phyloP scores from a whole-genome alignment of 2,888 invertebrate species.

The Scrobipalpa costella region DNA sequence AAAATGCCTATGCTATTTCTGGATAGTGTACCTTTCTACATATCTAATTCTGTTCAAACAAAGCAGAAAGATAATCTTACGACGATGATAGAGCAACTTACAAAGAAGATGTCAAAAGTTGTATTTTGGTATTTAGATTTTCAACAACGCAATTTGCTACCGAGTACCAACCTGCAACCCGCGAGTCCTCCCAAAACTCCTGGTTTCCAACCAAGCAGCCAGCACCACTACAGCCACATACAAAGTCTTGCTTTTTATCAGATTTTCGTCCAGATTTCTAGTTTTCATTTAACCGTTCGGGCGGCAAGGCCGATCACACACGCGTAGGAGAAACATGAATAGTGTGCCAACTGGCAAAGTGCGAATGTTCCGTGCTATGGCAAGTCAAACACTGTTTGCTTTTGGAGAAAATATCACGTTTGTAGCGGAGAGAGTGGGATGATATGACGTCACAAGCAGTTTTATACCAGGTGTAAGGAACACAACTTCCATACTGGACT shows the following conservation, averaged over 20 bases:
- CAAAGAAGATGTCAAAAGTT: no score
- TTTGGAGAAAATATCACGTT: conserved; percentile 40
- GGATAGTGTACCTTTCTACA: no score
- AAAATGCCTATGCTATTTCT: no score
- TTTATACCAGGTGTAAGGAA: no score
- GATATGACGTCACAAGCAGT: conserved; percentile 25
- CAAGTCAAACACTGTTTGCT: conserved; percentile 35
- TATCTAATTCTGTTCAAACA: no score
- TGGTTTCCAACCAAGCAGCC: conserved; percentile 43
- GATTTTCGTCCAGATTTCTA: conserved; percentile 25
- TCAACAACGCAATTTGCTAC: background rate
- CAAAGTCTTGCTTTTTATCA: conserved; percentile 32
- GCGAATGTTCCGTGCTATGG: background rate
- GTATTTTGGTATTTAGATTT: no score
- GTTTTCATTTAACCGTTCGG: conserved; percentile 36
- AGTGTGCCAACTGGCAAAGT: conserved; percentile 38
- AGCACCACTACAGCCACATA: conserved; percentile 39
- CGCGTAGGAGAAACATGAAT: conserved; percentile 26
- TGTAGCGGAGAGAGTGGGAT: conserved; percentile 29
- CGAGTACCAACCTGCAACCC: conserved; percentile 30
- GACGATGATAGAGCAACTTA: no score
- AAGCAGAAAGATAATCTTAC: no score
- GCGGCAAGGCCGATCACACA: conserved; percentile 28
- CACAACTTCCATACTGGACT: no score
- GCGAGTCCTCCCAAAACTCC: conserved; percentile 20